Evolutionary conservation across 2,113 vertebrate genomes (phyloP), one percentile per base, ranked within the genome.

Genomic region (Cricetomys ansorgei): DNA sequence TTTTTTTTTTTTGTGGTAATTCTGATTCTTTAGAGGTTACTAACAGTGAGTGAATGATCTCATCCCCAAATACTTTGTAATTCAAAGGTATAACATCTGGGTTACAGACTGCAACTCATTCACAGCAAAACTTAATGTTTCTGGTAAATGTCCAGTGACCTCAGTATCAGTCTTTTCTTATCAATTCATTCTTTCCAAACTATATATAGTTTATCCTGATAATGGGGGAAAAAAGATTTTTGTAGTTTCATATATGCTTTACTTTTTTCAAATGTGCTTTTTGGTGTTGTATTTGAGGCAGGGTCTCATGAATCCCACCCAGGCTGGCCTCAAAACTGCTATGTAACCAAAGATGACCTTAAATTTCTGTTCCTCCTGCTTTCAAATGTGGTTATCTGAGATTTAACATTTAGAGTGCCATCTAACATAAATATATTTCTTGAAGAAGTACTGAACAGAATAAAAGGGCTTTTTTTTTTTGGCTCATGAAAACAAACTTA

Each of bases 1-100:
- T 45, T 59, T 80, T n/a, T 80, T 37, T 55, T 67, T 89, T 37
- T 69, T 25, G 59, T 62, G 59, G 21, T 21, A 70, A 70, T 59
- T 27, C 64, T 94, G 88, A 94, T 62, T 88, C n/a, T 55, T 80
- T 88, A 85, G 67, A 89, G n/a, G 53, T 96, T 80, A 93, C 3
- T 65, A 88, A 81, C 67, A 89, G 29, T 80, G 84, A 96, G 73
- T 69, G 45, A 70, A 94, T 81, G n/a, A 87, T 89, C 57, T 91
- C 77, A 97, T 64, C 37, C 43, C 81, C 72, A 94, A 89, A 93
- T 65, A 94, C 55, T 94, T 73, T 80, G 53, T 9, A 96, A 96
- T 23, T 76, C 37, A 70, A 50, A 7, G 12, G 55, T 88, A 34
- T 34, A 79, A 79, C 37, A 50, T 55, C 17, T 79, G 50, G 76